Evolutionary conservation across 2,888 invertebrate species (phyloP).

Genomic region (Ectemnius lituratus): DNA sequence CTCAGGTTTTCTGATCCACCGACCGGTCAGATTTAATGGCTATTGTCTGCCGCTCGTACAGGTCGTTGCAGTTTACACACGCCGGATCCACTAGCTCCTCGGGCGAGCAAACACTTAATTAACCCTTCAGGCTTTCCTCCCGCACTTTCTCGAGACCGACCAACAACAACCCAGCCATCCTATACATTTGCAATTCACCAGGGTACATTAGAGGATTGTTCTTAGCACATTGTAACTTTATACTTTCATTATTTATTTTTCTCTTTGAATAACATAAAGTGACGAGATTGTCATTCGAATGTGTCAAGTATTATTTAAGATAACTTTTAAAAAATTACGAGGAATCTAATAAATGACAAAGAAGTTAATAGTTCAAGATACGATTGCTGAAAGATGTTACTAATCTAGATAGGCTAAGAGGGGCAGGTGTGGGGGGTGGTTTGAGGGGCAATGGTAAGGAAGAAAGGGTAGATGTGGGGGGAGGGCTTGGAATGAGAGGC

Average conservation of each 20-base stretch:
- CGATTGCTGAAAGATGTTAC: not conserved
- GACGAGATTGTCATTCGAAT: too few species aligned
- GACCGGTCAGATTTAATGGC: slow-evolving; percentile 39
- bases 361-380: not conserved
- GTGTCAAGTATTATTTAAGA: too few species aligned
- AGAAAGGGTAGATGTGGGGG: not conserved
- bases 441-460: not conserved
- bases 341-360: not conserved
- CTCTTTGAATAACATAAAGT: too few species aligned
- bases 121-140: slow-evolving; percentile 64
- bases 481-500: slow-evolving; percentile 6
- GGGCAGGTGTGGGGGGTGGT: not conserved
- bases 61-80: slow-evolving; percentile 44
- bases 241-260: too few species aligned
- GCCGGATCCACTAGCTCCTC: slow-evolving; percentile 58
- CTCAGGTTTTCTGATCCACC: slow-evolving; percentile 14
- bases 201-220: too few species aligned
- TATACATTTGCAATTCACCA: too few species aligned
- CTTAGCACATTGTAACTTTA: too few species aligned
- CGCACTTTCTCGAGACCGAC: slow-evolving; percentile 1
- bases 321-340: too few species aligned
- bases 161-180: not conserved
- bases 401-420: not conserved
- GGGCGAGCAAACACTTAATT: slow-evolving; percentile 70
- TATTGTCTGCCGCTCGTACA: slow-evolving; percentile 27